phyloP scores from a whole-genome alignment of 2,888 invertebrate species.

The Scaptomyza parva region DNA sequence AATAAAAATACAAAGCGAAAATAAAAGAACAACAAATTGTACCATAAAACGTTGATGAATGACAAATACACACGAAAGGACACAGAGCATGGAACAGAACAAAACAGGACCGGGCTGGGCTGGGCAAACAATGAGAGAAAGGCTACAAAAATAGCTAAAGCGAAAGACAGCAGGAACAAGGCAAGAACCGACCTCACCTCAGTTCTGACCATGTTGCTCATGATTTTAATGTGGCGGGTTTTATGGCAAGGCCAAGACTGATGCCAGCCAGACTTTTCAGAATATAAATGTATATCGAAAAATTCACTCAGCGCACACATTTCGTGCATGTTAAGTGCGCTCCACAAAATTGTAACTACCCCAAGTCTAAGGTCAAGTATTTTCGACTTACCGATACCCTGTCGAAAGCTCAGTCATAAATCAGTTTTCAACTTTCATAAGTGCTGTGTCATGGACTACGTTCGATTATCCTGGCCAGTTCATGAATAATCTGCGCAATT shows the following conservation, averaged over 20 bases:
- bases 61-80: slow-evolving; percentile 62
- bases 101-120: background rate
- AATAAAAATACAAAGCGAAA: slow-evolving; percentile 41
- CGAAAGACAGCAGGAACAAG: slow-evolving; percentile 4
- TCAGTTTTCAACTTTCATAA: slow-evolving; percentile 28
- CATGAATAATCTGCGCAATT: slow-evolving; percentile 57
- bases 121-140: slow-evolving; percentile 59
- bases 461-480: slow-evolving; percentile 11
- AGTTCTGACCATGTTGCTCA: slow-evolving; percentile 26
- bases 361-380: slow-evolving; percentile 1
- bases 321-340: slow-evolving; percentile 69
- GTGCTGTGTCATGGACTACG: slow-evolving; percentile 24
- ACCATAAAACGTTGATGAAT: slow-evolving; percentile 65
- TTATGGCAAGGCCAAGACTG: slow-evolving; percentile 60
- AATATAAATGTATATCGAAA: slow-evolving; percentile 52
- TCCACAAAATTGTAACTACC: slow-evolving; percentile 26
- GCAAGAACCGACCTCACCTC: slow-evolving; percentile 21
- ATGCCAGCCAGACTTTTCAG: slow-evolving; percentile 27
- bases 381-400: slow-evolving; percentile 36
- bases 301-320: slow-evolving; percentile 74
- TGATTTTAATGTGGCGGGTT: slow-evolving; percentile 55
- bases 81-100: background rate
- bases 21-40: slow-evolving; percentile 70
- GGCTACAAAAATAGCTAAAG: slow-evolving; percentile 55
- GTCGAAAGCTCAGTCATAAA: slow-evolving; percentile 19